A percentile compares a stretch with the other conserved stretches of the same genome.
Conservation (phyloP, 64 coral and sea anemone species). For the Stichodactyla mertensii region DNA sequence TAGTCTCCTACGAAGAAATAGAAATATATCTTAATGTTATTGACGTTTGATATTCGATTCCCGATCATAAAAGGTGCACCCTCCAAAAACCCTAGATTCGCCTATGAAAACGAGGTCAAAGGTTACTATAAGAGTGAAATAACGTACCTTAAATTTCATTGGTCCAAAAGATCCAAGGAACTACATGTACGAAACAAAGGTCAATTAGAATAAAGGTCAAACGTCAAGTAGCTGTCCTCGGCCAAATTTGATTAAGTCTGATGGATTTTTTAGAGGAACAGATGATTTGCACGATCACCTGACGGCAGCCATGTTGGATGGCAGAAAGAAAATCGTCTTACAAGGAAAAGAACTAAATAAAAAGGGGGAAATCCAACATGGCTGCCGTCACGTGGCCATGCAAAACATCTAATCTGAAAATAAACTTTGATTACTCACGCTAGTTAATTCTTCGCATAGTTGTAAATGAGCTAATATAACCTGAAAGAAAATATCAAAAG, state of each 20-base stretch:
- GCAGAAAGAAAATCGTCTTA: too few relatives aligned
- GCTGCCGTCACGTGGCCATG: background rate
- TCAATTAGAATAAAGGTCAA: too few relatives aligned
- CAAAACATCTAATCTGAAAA: background rate
- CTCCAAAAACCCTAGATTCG: background rate
- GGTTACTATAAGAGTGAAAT: background rate
- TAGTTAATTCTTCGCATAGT: constrained; percentile 52
- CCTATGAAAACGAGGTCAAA: background rate
- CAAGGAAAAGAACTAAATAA: too few relatives aligned
- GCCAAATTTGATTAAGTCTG: too few relatives aligned
- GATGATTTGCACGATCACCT: too few relatives aligned
- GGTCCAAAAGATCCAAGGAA: constrained; percentile 63
- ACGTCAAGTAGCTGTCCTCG: too few relatives aligned
- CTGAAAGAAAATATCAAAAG: background rate
- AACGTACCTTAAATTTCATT: constrained; percentile 52
- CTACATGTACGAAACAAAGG: background rate
- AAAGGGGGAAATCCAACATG: background rate
- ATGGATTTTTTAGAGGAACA: too few relatives aligned
- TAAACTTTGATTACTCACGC: constrained; percentile 6
- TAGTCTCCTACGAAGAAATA: constrained; percentile 26
- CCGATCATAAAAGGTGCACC: background rate
- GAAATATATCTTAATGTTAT: background rate
- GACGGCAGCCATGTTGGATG: too few relatives aligned
- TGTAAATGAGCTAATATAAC: constrained; percentile 58
- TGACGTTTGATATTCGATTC: too few relatives aligned